Evolutionary conservation across 1,140 invertebrate genomes (phyloP), one percentile per base, ranked within the genome.

Genomic region (Hycleus phaleratus): DNA sequence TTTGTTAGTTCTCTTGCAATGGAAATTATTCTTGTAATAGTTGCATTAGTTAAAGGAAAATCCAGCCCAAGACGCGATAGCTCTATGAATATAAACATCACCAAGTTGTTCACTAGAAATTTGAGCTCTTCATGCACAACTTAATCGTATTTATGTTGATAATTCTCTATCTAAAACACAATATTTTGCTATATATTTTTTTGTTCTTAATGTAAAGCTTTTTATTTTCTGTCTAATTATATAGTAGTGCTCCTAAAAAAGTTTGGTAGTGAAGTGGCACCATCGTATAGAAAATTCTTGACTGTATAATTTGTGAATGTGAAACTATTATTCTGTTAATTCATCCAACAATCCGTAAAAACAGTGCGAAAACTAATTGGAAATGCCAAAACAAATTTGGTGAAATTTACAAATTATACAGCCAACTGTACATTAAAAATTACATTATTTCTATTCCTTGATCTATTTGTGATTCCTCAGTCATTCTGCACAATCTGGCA

Each of bases 161-260:
- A 63, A 60, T 64, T 60, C 60, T 68, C 59, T 67, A 67, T 62
- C 67, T 69, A 69, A 68, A 68, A 68, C 64, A 68, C 62, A 67
- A 65, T 63, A 7, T 32, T 32, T 66, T 61, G 65, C 65, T 68
- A 66, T 68, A 62, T 62, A 62, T 58, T 58, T 51, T 65, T 63
- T 61, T 42, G 9, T 42, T 42, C 11, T 42, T 42, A n/a, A 42
- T 42, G 4, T 42, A 42, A n/a, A 42, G 32, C 32, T 32, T 32
- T 32, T 32, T 32, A 5, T 32, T 32, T 32, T 32, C 4, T 32
- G 4, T 32, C 32, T 32, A 32, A 32, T 32, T 32, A 32, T 32
- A 32, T 32, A 32, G 7, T 32, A 32, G 32, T 32, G 7, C 4
- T 32, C 4, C 32, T 32, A 61, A 60, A 61, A 62, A 42, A n/a